Evolutionary conservation across 2,797 vertebrate species (phyloP).

Genomic region (Ctenosaura bakeri): DNA sequence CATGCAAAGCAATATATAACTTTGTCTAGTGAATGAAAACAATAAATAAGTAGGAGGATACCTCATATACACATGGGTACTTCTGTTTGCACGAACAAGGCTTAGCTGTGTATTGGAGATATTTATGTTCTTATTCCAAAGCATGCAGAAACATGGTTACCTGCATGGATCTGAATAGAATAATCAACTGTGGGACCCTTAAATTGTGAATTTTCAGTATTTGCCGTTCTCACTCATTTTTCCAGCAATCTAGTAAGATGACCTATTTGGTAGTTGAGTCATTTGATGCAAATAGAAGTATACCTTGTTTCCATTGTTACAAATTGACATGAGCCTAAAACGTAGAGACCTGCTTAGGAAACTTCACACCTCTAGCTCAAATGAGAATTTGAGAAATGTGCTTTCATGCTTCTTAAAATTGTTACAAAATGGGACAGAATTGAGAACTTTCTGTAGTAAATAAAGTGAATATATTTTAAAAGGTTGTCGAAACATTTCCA

Average conservation of each 20-base stretch:
- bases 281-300: too few relatives aligned
- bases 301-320: not conserved
- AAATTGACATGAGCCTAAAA: not conserved
- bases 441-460: not conserved
- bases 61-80: not conserved
- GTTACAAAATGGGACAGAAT: not conserved
- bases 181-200: not conserved
- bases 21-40: not conserved
- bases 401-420: not conserved
- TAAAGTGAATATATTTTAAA: conserved; percentile 5
- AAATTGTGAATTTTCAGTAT: not conserved
- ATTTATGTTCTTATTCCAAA: too few relatives aligned
- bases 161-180: not conserved
- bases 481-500: not conserved
- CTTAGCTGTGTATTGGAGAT: not conserved
- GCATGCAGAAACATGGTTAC: not conserved
- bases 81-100: too few relatives aligned
- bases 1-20: not conserved
- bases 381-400: not conserved
- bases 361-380: not conserved
- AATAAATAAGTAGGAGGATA: not conserved
- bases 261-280: not conserved
- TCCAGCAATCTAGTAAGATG: not conserved
- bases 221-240: not conserved
- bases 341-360: not conserved